Percentiles rank a stretch among this genome's conserved stretches.
Conservation (phyloP, 1,140 invertebrate genomes). For the Drosophila subobscura region DNA sequence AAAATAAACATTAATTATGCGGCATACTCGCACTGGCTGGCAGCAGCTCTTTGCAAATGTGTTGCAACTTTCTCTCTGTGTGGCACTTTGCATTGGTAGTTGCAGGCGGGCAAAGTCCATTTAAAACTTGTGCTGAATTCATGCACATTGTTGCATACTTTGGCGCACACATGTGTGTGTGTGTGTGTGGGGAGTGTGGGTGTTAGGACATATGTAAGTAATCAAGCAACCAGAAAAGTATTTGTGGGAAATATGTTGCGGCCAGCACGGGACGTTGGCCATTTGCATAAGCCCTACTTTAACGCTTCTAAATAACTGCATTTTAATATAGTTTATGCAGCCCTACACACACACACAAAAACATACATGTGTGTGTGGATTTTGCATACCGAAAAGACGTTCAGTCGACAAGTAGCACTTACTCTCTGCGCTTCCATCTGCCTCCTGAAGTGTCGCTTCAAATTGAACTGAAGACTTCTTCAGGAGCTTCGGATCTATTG, state of each 20-base stretch:
- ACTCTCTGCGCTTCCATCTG: conserved; percentile 12
- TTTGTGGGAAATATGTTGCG: conserved; percentile 52
- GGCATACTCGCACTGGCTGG: conserved; percentile 4
- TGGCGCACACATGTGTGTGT: conserved; percentile 4
- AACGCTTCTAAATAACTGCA: conserved; percentile 45
- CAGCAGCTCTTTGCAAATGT: conserved; percentile 22
- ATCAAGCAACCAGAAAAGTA: conserved; percentile 59
- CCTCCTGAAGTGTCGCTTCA: conserved; percentile 31
- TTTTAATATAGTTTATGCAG: conserved; percentile 39
- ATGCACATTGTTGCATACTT: conserved; percentile 61
- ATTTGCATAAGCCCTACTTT: conserved; percentile 57
- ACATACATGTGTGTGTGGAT: neutral
- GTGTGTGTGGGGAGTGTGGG: conserved; percentile 8
- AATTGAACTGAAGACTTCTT: conserved; percentile 29
- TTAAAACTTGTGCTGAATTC: conserved; percentile 49
- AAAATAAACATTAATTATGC: conserved; percentile 79
- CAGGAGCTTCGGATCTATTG: conserved; percentile 25
- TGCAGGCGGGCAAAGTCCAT: conserved; percentile 8
- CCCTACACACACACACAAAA: conserved; percentile 9
- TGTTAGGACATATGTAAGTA: conserved; percentile 68
- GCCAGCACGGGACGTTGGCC: conserved; percentile 12
- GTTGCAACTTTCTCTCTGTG: conserved; percentile 26
- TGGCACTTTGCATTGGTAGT: neutral
- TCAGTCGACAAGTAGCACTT: conserved; percentile 15
- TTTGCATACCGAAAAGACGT: conserved; percentile 32